These are phyloP conservation scores for Scopus umbretta DNA, from an alignment of 2,113 vertebrate genomes.

Conservation along the genomic window DNA sequence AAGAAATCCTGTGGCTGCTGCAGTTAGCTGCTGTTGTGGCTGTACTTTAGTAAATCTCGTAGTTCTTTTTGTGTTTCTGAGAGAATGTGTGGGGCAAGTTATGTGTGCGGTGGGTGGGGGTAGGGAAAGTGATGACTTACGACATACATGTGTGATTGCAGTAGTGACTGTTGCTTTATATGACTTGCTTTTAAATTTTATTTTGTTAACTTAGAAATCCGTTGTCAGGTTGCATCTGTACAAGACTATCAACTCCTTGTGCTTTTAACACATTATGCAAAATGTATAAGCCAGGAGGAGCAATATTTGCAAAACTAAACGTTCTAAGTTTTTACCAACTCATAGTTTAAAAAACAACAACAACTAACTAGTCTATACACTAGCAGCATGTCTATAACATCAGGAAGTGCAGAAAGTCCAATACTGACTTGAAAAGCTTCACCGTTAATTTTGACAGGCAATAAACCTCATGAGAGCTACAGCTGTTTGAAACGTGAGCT, in stretches of 20 bases:
- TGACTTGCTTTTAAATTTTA: conserved; percentile 69
- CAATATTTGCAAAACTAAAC: conserved; percentile 56
- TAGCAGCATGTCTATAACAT: conserved; percentile 54
- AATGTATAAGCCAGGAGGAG: conserved; percentile 65
- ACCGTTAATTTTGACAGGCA: conserved; percentile 36
- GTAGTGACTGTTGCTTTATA: conserved; percentile 71
- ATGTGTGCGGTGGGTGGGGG: conserved; percentile 59
- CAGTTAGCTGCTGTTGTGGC: conserved; percentile 76
- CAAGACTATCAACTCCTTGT: conserved; percentile 47
- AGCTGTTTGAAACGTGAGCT: conserved; percentile 42
- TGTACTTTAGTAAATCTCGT: conserved; percentile 68
- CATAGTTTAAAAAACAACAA: conserved; percentile 31
- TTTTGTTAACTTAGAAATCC: conserved; percentile 60
- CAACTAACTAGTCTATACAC: conserved; percentile 45
- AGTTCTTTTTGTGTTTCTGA: conserved; percentile 76
- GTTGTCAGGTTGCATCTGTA: conserved; percentile 47
- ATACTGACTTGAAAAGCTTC: conserved; percentile 47
- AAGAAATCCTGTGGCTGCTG: conserved; percentile 76
- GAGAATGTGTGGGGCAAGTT: conserved; percentile 76
- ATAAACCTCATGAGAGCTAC: not conserved
- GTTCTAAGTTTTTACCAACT: conserved; percentile 50
- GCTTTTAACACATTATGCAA: conserved; percentile 54
- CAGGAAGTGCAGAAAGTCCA: conserved; percentile 43
- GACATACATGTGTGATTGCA: conserved; percentile 67
- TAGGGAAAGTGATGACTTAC: conserved; percentile 23